Evolutionary conservation across 2,888 invertebrate genomes (phyloP), one percentile per base, ranked within the genome.

Genomic region (Ophion obscuratus): DNA sequence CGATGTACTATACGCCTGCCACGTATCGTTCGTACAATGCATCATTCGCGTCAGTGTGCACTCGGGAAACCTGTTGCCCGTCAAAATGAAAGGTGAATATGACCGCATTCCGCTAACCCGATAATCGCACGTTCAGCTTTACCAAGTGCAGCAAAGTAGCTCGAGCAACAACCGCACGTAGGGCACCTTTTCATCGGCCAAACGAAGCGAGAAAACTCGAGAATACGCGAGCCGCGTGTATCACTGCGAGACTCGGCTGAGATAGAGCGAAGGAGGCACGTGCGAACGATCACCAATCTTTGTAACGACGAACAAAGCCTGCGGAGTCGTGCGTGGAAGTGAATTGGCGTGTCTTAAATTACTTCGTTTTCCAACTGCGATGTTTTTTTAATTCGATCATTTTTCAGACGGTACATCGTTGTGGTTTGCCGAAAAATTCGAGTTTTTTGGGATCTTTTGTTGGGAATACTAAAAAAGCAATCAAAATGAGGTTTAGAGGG

Each of bases 41-140:
- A 68, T 68, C 57, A 73, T 80, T 67, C 76, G 44, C 75, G 68
- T 61, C 20, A 61, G 61, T 20, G 68, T 6, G 64, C 24, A 57
- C 40, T 73, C 66, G 64, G n/a, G n/a, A 66, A 73, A 80, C 80
- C 57, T 80, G 80, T 80, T 80, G 80, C 73, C 66, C 73, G 40
- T 40, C 53, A 66, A 66, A 62, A 36, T 71, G 59, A 73, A 59
- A 67, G 47, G 53, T 70, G 68, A 68, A 70, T 78, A 79, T 62
- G n/a, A 68, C 31, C 47, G 47, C 70, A 61, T 68, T 59, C 77
- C 31, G 47, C 59, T 24, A 47, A 78, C 59, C 64, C 47, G 75
- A 71, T 64, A 71, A 62, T 67, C 44, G 62, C 79, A 70, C 59
- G 36, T 68, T 61, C 57, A 59, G 40, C 47, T 47, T 3, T 4